Evolutionary conservation across 2,888 invertebrate species (phyloP), one percentile per base, ranked within the genome.

Genomic region (Leucophenga maculata): DNA sequence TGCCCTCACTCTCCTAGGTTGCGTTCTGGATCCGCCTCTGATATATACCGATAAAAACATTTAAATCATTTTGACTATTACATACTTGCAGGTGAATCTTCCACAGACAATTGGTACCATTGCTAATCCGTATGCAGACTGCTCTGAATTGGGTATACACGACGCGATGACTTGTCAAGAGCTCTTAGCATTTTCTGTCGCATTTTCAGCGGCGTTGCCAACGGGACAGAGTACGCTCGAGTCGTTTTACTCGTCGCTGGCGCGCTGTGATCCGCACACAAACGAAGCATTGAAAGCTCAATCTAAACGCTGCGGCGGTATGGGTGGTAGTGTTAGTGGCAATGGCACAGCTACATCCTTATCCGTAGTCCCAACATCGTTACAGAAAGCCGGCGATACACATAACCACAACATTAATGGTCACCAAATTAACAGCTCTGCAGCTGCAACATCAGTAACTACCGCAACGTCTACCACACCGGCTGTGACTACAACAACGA

Each of bases 171-270:
- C 89, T 26, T 97, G 97, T 87, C 96, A 96, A 88, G 96, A 97
- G 89, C 90, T 97, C 32, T 90, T 97, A 71, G 97, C 97, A n/a
- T 90, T 97, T 67, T 95, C 95, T 64, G 97, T 97, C 11, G 97
- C 97, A 0, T 91, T 97, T 68, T 96, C 96, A 73, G 97, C 97
- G 0, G 96, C 97, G 0, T 89, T 97, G 73, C 96, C 97, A 1
- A 96, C 97, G 4, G 95, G 95, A 20, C 95, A 95, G 87, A 92
- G 94, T 55, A 94, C 95, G 14, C 89, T 95, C 65, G 95, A 95
- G 85, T 93, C 94, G 0, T 94, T 95, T 88, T 93, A 95, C 83
- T 93, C 93, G 83, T 94, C 94, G 64, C 90, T 95, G 60, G 93
- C 94, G 11, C 94, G 94, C 85, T 94, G 94, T 76, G 92, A 92